Percentiles rank a stretch among this genome's conserved stretches.
Conservation (phyloP, 2,113 vertebrate species). For the Eretmochelys imbricata region DNA sequence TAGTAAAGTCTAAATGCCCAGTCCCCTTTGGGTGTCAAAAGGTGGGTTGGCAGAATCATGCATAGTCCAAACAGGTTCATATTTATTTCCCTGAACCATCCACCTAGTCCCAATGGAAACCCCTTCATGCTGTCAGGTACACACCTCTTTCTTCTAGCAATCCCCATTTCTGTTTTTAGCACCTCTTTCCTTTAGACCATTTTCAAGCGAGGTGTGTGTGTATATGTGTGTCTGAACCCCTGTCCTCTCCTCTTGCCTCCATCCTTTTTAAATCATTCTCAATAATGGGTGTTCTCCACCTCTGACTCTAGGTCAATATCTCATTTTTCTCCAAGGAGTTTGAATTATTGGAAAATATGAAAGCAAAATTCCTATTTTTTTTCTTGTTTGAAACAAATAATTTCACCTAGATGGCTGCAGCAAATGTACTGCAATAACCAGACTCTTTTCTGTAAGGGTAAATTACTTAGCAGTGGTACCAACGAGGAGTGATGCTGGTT, state of each 20-base stretch:
- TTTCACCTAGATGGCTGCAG: constrained; percentile 22
- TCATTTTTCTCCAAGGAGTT: constrained; percentile 26
- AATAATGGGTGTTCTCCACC: not conserved
- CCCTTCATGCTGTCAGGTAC: fast-evolving
- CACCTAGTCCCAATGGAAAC: not conserved
- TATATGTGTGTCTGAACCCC: not conserved
- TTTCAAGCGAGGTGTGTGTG: fast-evolving
- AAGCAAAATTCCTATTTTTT: constrained; percentile 3
- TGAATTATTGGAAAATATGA: constrained; percentile 14
- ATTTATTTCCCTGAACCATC: not conserved
- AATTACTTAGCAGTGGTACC: constrained; percentile 50
- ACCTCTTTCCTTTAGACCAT: not conserved
- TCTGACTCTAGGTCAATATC: not conserved
- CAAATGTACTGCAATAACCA: constrained; percentile 24
- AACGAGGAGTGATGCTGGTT: constrained; percentile 22
- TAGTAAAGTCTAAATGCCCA: not conserved
- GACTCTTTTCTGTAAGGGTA: constrained; percentile 46
- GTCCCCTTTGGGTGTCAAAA: not conserved
- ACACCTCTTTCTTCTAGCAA: not conserved
- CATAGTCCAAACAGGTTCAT: not conserved
- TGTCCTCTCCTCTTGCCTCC: not conserved
- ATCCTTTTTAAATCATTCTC: not conserved
- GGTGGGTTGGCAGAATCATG: not conserved
- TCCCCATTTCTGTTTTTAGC: not conserved
- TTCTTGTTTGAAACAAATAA: constrained; percentile 8